Conservation (phyloP, 2,797 vertebrate species). For the Centropyge bicolor region DNA sequence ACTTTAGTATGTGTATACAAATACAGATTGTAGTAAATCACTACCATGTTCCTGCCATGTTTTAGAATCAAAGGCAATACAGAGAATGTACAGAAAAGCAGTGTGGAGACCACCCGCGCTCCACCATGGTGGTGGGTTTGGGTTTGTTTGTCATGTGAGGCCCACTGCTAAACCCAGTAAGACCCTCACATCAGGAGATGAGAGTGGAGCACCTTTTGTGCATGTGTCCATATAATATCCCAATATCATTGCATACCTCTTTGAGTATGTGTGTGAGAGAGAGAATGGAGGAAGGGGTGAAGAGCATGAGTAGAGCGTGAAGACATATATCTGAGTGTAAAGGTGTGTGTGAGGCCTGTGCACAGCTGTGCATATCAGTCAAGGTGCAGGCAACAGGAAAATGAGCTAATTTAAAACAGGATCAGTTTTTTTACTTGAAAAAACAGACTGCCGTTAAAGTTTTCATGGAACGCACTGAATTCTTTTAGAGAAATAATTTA, state of each 20-base stretch:
- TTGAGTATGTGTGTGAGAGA: slow-evolving; percentile 16
- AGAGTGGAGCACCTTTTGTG: slow-evolving; percentile 16
- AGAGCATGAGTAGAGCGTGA: slow-evolving; percentile 3
- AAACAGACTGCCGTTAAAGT: neutral
- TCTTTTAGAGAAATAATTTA: neutral
- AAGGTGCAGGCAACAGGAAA: slow-evolving; percentile 34
- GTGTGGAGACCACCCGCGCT: slow-evolving; percentile 64
- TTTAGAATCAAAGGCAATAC: slow-evolving; percentile 51
- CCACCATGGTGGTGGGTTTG: slow-evolving; percentile 26
- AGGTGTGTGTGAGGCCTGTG: neutral
- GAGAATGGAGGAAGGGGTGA: slow-evolving; percentile 5
- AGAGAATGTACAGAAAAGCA: slow-evolving; percentile 29
- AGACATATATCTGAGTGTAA: neutral
- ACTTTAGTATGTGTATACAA: slow-evolving; percentile 48
- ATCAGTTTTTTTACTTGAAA: neutral
- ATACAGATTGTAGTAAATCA: slow-evolving; percentile 42
- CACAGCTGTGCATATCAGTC: slow-evolving; percentile 45
- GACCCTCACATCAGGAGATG: slow-evolving; percentile 31
- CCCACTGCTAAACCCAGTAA: slow-evolving; percentile 37
- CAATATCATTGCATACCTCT: slow-evolving; percentile 17
- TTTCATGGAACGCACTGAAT: neutral
- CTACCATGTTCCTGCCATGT: slow-evolving; percentile 44
- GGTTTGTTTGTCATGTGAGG: slow-evolving; percentile 66
- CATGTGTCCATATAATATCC: slow-evolving; percentile 35
- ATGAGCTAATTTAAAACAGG: slow-evolving; percentile 11